These are phyloP conservation scores for Lytechinus pictus DNA, from an alignment of 35 echinoderm and acorn worm species.

Conservation along the genomic window DNA sequence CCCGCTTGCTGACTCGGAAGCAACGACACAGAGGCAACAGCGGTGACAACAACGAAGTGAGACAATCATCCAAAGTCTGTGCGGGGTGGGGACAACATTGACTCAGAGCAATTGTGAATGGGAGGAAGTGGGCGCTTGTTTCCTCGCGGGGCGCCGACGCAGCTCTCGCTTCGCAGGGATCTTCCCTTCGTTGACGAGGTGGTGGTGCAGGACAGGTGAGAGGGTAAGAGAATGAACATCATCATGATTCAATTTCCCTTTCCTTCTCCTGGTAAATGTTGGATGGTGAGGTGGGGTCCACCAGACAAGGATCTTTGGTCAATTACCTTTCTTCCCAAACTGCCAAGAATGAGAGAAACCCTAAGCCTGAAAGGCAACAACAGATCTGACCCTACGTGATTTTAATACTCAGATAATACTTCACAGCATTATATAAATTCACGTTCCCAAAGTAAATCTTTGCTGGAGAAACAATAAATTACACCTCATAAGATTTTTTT, in stretches of 20 bases:
- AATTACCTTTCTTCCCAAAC: neutral
- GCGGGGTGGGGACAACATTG: conserved; percentile 2
- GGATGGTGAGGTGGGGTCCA: neutral
- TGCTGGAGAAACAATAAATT: no score
- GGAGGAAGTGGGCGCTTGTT: conserved; percentile 7
- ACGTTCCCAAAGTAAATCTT: no score
- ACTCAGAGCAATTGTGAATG: neutral
- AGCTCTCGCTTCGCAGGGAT: neutral
- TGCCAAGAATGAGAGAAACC: neutral
- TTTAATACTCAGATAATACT: no score
- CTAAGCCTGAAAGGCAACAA: neutral
- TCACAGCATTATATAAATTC: no score
- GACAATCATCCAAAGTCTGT: neutral
- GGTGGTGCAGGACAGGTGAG: conserved; percentile 3
- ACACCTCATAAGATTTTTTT: no score
- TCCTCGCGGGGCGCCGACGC: neutral
- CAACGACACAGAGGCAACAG: neutral
- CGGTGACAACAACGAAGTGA: neutral
- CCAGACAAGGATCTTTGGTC: neutral
- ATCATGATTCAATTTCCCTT: conserved; percentile 31
- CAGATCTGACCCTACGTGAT: neutral
- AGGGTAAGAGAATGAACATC: neutral
- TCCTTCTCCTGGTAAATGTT: neutral
- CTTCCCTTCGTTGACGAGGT: neutral
- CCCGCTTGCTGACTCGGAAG: neutral